Base-by-base conservation (phyloP, 2,113 vertebrate species). In the Lates calcarifer region DNA sequence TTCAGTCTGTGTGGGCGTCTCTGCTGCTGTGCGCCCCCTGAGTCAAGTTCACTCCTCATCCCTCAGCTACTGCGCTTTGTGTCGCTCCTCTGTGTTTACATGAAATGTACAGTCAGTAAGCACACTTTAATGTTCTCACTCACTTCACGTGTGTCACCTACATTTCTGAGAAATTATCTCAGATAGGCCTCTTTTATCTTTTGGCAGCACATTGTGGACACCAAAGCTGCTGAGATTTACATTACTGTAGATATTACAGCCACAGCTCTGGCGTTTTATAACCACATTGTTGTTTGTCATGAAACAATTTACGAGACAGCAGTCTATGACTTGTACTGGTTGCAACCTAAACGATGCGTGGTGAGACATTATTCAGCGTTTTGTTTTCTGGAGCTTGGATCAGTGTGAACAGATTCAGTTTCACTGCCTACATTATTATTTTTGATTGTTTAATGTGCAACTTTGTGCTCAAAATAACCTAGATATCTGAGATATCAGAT, bases 1-100 rank as follows among this genome's bases (percentile, higher is more conserved):
- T 47, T 65, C 53, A 9, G 80, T 1, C 11, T 22, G 69, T 60
- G 80, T 79, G 89, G 85, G 90, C 87, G 91, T 87, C 78, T 77
- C 73, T 81, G 67, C 74, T 47, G 82, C 72, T 45, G 75, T 41
- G 41, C 4, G 62, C 51, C 53, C 35, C 51, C 56, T 22, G 58
- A 75, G 17, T 65, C 82, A 70, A 58, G 64, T 63, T 66, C 71
- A 49, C 1, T 49, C 56, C 47, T 31, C 64, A 5, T 33, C 37
- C 31, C 14, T 7, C 20, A 29, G 18, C 18, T 1, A 20, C 51
- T 14, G 63, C 66, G 14, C 77, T 18, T 20, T 41, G 43, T 45
- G 35, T 37, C 17, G 55, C 49, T 9, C 11, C 3, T 20, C 20
- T 37, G 13, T 62, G 68, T 77, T 79, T 55, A 85, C 62, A 33